These are phyloP conservation scores for Diabrotica balteata DNA, from an alignment of 2,888 invertebrate genomes.

Conservation along the genomic window DNA sequence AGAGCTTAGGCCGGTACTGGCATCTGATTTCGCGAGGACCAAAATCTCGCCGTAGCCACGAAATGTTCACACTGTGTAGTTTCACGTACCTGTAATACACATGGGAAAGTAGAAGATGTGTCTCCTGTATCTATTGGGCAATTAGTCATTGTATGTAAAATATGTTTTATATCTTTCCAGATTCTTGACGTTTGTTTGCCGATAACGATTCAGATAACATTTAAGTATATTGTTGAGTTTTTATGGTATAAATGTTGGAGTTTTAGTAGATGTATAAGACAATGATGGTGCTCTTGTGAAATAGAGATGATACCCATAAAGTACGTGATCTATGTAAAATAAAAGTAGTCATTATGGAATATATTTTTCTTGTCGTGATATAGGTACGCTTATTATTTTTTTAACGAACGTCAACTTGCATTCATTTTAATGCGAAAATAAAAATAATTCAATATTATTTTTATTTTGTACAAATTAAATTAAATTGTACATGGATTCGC, in stretches of 20 bases:
- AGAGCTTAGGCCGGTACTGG: too few relatives aligned
- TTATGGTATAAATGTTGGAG: slow-evolving; percentile 30
- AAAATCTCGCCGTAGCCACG: neutral
- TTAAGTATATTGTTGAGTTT: slow-evolving; percentile 28
- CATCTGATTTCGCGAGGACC: too few relatives aligned
- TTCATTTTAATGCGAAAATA: too few relatives aligned
- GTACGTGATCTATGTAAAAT: slow-evolving; percentile 21
- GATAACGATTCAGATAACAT: slow-evolving; percentile 35
- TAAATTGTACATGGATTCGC: too few relatives aligned
- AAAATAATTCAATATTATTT: too few relatives aligned
- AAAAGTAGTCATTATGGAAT: slow-evolving; percentile 6
- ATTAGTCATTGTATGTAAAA: slow-evolving; percentile 36
- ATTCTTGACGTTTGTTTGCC: slow-evolving; percentile 31
- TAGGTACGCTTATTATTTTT: too few relatives aligned
- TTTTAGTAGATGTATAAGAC: slow-evolving; percentile 25
- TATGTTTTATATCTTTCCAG: slow-evolving; percentile 32
- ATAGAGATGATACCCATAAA: slow-evolving; percentile 6
- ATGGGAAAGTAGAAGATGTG: slow-evolving; percentile 26
- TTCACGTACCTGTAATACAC: slow-evolving; percentile 8
- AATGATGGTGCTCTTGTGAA: slow-evolving; percentile 24
- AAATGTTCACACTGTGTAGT: neutral
- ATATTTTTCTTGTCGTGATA: too few relatives aligned
- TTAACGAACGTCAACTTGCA: too few relatives aligned
- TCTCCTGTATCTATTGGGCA: slow-evolving; percentile 26
- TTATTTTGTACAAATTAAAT: too few relatives aligned